Percentiles rank a stretch among this genome's conserved stretches.
phyloP scores from a whole-genome alignment of 1,140 invertebrate species.

The Pseudomyrmex gracilis region DNA sequence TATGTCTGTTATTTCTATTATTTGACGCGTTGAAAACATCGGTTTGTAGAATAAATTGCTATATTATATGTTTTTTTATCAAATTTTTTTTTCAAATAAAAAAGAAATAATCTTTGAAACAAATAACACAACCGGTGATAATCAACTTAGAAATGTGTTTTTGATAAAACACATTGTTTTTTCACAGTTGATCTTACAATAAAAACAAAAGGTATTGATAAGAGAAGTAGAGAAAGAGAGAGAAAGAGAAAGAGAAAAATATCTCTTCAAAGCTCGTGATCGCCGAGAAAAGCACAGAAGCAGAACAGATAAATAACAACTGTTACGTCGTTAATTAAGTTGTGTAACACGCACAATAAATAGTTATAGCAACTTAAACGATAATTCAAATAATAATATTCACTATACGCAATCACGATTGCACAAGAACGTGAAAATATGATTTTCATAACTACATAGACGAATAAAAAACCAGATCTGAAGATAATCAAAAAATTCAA shows the following conservation, averaged over 20 bases:
- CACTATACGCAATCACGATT: too few species aligned
- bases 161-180: constrained; percentile 21
- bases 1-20: not conserved
- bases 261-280: constrained; percentile 25
- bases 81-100: constrained; percentile 9
- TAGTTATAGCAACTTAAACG: too few species aligned
- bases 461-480: too few species aligned
- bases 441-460: too few species aligned
- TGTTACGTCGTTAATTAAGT: constrained; percentile 24
- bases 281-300: constrained; percentile 27
- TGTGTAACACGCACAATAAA: constrained; percentile 13
- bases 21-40: not conserved
- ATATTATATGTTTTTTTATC: constrained; percentile 1
- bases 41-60: too few species aligned
- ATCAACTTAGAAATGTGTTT: constrained; percentile 19
- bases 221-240: too few species aligned
- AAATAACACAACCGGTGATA: constrained; percentile 34
- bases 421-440: too few species aligned
- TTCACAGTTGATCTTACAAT: not conserved
- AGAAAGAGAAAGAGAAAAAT: too few species aligned
- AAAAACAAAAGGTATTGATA: constrained; percentile 4
- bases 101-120: constrained; percentile 5
- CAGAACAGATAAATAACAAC: constrained; percentile 21
- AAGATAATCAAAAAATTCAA: too few species aligned
- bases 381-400: too few species aligned